These are phyloP conservation scores for Siniperca chuatsi DNA, from an alignment of 2,113 vertebrate genomes.

Conservation along the genomic window DNA sequence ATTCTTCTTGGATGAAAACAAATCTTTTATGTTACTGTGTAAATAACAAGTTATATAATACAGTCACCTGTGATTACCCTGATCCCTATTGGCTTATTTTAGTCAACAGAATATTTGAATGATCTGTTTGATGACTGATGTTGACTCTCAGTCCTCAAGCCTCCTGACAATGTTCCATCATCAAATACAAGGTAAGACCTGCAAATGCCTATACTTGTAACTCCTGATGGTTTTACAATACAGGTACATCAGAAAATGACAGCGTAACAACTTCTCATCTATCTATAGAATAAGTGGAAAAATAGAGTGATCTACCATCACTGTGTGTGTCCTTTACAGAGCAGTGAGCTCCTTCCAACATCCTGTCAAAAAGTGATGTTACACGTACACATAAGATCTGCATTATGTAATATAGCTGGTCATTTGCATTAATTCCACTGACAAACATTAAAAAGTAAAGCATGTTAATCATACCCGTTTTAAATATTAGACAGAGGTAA, in stretches of 20 bases:
- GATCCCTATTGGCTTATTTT: neutral
- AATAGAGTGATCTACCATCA: slow-evolving; percentile 39
- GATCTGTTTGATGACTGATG: slow-evolving; percentile 1
- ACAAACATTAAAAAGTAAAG: neutral
- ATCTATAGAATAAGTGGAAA: slow-evolving; percentile 44
- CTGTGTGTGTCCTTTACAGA: neutral
- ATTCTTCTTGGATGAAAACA: neutral
- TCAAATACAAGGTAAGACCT: neutral
- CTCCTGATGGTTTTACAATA: slow-evolving; percentile 53
- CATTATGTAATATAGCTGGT: neutral
- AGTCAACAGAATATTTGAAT: slow-evolving; percentile 2
- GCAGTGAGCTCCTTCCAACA: neutral
- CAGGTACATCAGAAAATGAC: slow-evolving; percentile 46
- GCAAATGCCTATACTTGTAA: slow-evolving; percentile 10
- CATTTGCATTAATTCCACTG: neutral
- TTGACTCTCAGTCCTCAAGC: neutral
- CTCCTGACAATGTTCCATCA: slow-evolving; percentile 1
- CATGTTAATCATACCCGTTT: neutral
- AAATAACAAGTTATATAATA: slow-evolving; percentile 20
- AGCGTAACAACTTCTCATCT: slow-evolving; percentile 29
- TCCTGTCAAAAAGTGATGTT: neutral
- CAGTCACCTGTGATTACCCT: neutral
- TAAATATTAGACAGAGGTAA: neutral
- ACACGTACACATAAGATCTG: neutral
- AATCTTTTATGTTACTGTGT: neutral